phyloP scores from a whole-genome alignment of 2,113 vertebrate species.

The Cacatua alba region DNA sequence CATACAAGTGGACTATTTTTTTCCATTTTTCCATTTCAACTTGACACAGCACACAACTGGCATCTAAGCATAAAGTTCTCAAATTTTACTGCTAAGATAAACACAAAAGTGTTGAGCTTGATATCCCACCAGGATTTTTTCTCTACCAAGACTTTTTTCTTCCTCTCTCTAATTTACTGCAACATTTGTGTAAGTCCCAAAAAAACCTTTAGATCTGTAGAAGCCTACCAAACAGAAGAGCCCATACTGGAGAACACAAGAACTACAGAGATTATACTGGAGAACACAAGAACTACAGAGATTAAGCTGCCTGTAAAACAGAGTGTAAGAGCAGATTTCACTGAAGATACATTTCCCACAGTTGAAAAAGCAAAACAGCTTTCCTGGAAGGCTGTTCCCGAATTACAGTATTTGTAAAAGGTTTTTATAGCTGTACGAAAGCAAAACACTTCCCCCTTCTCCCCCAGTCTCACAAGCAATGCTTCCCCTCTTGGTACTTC shows the following conservation, averaged over 20 bases:
- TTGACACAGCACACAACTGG: not conserved
- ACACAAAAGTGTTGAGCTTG: not conserved
- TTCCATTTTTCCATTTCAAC: not conserved
- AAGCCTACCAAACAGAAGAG: not conserved
- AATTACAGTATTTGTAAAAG: not conserved
- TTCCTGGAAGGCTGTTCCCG: not conserved
- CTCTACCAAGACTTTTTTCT: not conserved
- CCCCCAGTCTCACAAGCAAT: not conserved
- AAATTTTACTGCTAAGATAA: not conserved
- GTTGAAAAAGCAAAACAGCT: not conserved
- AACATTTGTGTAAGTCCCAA: not conserved
- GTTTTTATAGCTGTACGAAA: not conserved
- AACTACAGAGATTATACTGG: not conserved
- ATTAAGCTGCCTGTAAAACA: not conserved
- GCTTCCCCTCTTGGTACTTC: not conserved
- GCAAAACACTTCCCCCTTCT: not conserved
- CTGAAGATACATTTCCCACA: not conserved
- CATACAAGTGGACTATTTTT: not conserved
- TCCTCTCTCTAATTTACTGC: not conserved
- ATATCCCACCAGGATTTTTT: not conserved
- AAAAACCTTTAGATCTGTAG: not conserved
- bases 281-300: not conserved
- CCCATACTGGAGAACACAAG: not conserved
- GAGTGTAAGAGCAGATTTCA: not conserved
- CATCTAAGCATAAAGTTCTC: not conserved